Conservation (phyloP, 2,888 invertebrate species). For the Lithophane ornitopus region DNA sequence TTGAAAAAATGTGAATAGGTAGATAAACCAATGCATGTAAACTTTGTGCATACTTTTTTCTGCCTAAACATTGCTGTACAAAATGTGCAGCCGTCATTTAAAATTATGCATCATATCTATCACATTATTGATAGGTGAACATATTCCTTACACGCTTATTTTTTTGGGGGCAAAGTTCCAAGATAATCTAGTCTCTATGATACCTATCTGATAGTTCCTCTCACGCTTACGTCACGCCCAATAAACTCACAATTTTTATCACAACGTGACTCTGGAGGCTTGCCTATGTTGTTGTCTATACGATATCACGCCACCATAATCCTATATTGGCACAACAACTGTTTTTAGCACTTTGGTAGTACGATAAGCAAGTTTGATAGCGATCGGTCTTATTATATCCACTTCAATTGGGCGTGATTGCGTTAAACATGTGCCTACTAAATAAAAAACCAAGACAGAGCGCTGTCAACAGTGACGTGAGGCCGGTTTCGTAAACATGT, state of each 20-base stretch:
- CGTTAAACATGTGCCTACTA: not conserved
- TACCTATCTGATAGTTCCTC: constrained; percentile 3
- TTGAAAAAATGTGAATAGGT: not conserved
- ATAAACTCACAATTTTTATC: constrained; percentile 38
- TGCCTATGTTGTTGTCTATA: constrained; percentile 22
- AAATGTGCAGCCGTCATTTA: not conserved
- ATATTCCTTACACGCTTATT: not conserved
- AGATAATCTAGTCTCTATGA: constrained; percentile 15
- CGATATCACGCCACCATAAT: constrained; percentile 31
- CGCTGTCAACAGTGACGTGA: too few species aligned
- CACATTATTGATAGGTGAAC: not conserved
- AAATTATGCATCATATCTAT: not conserved
- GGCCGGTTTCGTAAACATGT: too few species aligned
- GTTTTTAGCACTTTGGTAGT: constrained; percentile 10
- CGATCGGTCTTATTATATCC: not conserved
- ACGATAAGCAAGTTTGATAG: constrained; percentile 7
- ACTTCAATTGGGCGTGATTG: constrained; percentile 5
- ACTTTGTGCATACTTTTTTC: not conserved
- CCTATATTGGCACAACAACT: constrained; percentile 19
- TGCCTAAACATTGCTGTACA: not conserved
- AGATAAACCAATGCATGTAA: not conserved
- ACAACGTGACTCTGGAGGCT: constrained; percentile 32
- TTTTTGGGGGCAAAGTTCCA: constrained; percentile 1
- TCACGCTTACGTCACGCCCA: constrained; percentile 39
- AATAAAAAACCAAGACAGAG: too few species aligned